Conservation (phyloP, 2,113 vertebrate species). For the Cryptotis parvus region DNA sequence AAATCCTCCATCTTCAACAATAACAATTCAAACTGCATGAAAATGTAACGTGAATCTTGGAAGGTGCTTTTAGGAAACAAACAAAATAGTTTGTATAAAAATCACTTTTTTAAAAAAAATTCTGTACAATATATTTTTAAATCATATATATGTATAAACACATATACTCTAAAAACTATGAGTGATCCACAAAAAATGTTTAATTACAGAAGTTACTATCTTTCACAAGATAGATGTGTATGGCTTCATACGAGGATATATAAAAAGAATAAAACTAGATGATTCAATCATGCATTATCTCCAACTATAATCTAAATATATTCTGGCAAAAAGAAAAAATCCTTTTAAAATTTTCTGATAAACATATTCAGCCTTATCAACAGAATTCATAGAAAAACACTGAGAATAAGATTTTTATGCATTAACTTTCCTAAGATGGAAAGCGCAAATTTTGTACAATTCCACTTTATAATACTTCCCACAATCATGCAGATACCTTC, state of each 20-base stretch:
- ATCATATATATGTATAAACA: too few relatives aligned
- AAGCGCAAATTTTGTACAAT: not conserved
- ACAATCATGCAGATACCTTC: not conserved
- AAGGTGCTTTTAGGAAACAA: constrained; percentile 1
- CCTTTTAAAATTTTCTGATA: not conserved
- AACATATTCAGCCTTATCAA: not conserved
- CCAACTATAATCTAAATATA: not conserved
- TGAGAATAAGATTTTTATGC: not conserved
- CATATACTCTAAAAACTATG: not conserved
- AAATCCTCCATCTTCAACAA: constrained; percentile 12
- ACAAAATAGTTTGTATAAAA: not conserved
- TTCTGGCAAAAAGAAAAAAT: not conserved
- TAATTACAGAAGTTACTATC: not conserved
- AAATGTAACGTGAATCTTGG: not conserved
- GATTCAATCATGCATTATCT: constrained; percentile 3
- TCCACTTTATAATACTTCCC: not conserved
- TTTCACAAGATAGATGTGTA: not conserved
- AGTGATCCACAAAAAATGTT: not conserved
- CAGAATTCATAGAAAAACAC: not conserved
- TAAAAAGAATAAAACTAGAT: not conserved
- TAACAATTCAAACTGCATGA: not conserved
- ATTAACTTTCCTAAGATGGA: not conserved
- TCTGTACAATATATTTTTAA: not conserved
- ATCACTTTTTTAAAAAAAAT: not conserved
- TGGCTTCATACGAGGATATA: not conserved